Evolutionary conservation across 2,888 invertebrate genomes (phyloP), one percentile per base, ranked within the genome.

Genomic region (Ormyrus nitidulus): DNA sequence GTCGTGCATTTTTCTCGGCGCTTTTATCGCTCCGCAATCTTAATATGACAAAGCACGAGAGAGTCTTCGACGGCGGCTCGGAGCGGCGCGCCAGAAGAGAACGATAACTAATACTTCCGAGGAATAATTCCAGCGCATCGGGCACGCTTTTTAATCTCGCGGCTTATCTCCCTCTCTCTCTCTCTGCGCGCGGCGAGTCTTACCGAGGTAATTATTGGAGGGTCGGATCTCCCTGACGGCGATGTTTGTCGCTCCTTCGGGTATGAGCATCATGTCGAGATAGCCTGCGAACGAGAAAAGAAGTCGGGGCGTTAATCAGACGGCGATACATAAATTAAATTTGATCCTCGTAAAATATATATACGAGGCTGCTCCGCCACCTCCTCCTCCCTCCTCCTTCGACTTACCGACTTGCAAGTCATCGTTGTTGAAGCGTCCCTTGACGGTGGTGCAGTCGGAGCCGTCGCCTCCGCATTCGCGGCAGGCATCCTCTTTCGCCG

Each of bases 401-500:
- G 19, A 87, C 92, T 89, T 90, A 96, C 96, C 96, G 88, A 93
- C 93, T 89, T 93, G 93, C 72, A 96, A 92, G 85, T 96, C 95
- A 85, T 94, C 93, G 83, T 94, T 93, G 85, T 95, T 94, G 84
- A 96, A 93, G 5, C 94, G 86, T 4, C 96, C 96, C 10, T 91
- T 91, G 71, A 95, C 92, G 0, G 97, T 98, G 86, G 95, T 94
- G 89, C 99, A 99, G 85, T 95, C 94, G 80, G 95, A 95, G 9
- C 96, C 97, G 90, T 97, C 95, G 0, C 98, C 98, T n/a, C 96
- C 96, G 89, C 99, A 99, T 86, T 95, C 94, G 59, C 97, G 93
- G 88, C 99, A 99, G 85, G 95, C 95, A 91, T 99, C 99, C 91
- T 97, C 97, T 84, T 93, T 93, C 9, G 95, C 94, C 75, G 93